Conservation (phyloP, 30 jellyfish, hydroid and myxozoan species). For the Pseudorhiza aurosa region DNA sequence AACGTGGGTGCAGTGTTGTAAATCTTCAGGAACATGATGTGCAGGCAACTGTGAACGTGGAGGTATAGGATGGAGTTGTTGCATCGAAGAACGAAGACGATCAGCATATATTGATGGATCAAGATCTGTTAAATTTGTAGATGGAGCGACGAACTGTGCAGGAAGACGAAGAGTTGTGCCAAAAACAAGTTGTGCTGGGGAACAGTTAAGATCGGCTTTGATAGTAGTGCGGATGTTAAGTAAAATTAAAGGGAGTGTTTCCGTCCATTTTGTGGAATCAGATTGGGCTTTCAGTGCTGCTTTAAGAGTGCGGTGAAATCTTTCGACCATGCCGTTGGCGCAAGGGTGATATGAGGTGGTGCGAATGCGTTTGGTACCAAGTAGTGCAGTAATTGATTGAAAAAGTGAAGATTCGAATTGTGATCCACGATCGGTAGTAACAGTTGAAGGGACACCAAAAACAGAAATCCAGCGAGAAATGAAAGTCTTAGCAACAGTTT, state of each 20-base stretch:
- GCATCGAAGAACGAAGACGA: slow-evolving; percentile 35
- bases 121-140: not conserved
- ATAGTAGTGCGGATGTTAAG: slow-evolving; percentile 45
- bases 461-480: slow-evolving; percentile 12
- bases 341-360: slow-evolving; percentile 50
- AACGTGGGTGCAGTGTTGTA: slow-evolving; percentile 9
- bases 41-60: slow-evolving; percentile 7
- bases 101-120: slow-evolving; percentile 12
- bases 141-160: slow-evolving; percentile 4
- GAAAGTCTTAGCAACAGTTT: slow-evolving; percentile 24
- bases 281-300: slow-evolving; percentile 39
- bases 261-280: slow-evolving; percentile 21
- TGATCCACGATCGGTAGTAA: slow-evolving; percentile 54
- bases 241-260: slow-evolving; percentile 37
- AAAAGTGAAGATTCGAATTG: slow-evolving; percentile 46
- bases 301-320: slow-evolving; percentile 49
- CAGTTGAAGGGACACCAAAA: slow-evolving; percentile 44
- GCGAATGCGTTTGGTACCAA: slow-evolving; percentile 14
- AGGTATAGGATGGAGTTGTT: slow-evolving; percentile 27
- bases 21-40: slow-evolving; percentile 18
- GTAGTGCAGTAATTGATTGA: not conserved
- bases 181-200: slow-evolving; percentile 6
- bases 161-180: slow-evolving; percentile 19
- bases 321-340: slow-evolving; percentile 43
- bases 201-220: slow-evolving; percentile 31